phyloP scores from a whole-genome alignment of 2,797 vertebrate species.

The Triplophysa yarkandensis region DNA sequence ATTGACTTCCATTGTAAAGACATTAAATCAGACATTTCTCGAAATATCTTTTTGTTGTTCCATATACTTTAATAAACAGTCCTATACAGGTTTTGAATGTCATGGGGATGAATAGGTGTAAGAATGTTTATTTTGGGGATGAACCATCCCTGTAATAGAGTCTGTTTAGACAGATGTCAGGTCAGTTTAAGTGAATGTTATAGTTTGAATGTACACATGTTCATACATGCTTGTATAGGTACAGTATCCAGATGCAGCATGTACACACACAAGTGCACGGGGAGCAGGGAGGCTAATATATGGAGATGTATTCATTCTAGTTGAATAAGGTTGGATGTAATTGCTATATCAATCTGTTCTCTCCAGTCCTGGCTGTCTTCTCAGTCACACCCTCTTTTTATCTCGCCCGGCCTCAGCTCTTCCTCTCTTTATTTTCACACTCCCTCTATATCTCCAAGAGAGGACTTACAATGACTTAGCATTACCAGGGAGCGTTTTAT shows the following conservation, averaged over 20 bases:
- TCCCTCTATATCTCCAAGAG: slow-evolving; percentile 13
- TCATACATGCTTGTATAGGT: background rate
- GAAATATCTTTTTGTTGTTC: too few species aligned
- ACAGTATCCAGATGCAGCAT: background rate
- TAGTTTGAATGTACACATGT: background rate
- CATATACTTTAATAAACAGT: too few species aligned
- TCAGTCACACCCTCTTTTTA: slow-evolving; percentile 53
- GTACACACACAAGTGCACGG: slow-evolving; percentile 10
- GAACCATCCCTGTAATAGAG: background rate
- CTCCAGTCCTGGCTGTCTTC: slow-evolving; percentile 66
- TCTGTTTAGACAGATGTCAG: background rate
- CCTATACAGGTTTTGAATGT: too few species aligned
- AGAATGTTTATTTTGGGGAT: too few species aligned
- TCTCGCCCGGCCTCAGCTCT: background rate
- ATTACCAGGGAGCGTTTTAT: slow-evolving; percentile 13
- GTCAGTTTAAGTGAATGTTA: background rate
- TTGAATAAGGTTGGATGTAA: slow-evolving; percentile 74
- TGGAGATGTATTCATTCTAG: slow-evolving; percentile 77
- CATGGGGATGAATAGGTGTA: too few species aligned
- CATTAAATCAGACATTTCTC: too few species aligned
- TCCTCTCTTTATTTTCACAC: background rate
- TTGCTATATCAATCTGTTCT: slow-evolving; percentile 78
- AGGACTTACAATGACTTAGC: slow-evolving; percentile 41
- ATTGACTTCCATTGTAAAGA: too few species aligned
- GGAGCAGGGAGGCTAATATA: slow-evolving; percentile 71